Evolutionary conservation across 2,888 invertebrate genomes (phyloP), one percentile per base, ranked within the genome.

Genomic region (Osedax fenrisi): DNA sequence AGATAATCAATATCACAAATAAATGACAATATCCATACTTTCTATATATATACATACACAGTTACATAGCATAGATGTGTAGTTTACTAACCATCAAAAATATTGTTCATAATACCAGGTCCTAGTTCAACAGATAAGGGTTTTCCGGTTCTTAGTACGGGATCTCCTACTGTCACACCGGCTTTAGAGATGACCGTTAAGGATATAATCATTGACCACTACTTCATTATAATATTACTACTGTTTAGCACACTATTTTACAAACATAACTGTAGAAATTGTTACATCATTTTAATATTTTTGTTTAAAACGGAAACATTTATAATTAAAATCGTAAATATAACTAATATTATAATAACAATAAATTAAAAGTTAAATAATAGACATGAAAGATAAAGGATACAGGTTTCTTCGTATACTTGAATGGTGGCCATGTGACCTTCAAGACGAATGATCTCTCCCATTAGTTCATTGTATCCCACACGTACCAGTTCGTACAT

Each of bases 401-500:
- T 85, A 87, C 86, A 87, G n/a, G 87, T 87, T 76, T 87, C 86
- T 83, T 87, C 88, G 80, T 88, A 88, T 62, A 93, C 97, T 89
- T 99, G 98, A 86, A 98, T 97, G 80, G 98, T 99, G 77, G 98
- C 98, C 91, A 95, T 92, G 86, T 99, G 98, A 76, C 96, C 96
- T 87, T 99, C 98, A 78, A 99, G 89, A 86, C 98, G 91, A 87
- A 99, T 99, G 86, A 99, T 99, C 88, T 99, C 98, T 79, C 98
- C 98, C 21, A 99, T 98, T 82, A 99, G 88, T 86, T 98, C 96
- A 81, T 90, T 89, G 87, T 99, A 96, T 0, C 98, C 98, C 62
- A 99, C 98, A 80, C 98, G 90, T 78, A 99, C 98, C 87, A 99
- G 86, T 87, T 98, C 98, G 90, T 97, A 98, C 96, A 98, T 98